These are phyloP conservation scores for Rhaphigaster nebulosa DNA, from an alignment of 2,888 invertebrate genomes.

Conservation along the genomic window DNA sequence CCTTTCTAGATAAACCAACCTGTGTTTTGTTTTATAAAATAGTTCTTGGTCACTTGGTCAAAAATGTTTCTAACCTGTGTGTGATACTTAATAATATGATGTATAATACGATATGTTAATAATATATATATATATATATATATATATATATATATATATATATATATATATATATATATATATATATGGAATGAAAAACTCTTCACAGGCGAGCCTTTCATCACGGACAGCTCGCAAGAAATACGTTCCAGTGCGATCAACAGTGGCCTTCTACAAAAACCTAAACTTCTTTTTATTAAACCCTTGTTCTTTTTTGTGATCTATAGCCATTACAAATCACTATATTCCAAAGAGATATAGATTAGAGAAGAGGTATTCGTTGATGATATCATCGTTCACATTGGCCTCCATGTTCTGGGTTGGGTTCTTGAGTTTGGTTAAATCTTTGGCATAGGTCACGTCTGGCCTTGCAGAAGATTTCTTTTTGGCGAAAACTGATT, in stretches of 20 bases:
- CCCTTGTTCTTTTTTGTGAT: not conserved
- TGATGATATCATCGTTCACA: not conserved
- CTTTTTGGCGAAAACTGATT: not conserved
- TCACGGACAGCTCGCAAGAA: not conserved
- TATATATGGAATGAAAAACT: not conserved
- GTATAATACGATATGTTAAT: no score
- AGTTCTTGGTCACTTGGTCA: no score
- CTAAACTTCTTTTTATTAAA: not conserved
- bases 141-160: no score
- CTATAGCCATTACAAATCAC: not conserved
- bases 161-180: no score
- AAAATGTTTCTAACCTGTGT: no score
- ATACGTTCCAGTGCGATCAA: constrained; percentile 1
- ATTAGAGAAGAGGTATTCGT: not conserved
- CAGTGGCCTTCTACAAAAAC: not conserved
- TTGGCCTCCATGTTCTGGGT: not conserved
- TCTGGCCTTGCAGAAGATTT: not conserved
- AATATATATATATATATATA: no score
- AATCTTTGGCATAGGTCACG: not conserved
- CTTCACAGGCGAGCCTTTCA: not conserved
- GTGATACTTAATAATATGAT: no score
- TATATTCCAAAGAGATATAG: not conserved
- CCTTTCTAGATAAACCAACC: no score
- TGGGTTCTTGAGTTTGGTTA: not conserved
- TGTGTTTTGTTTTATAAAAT: no score